Conservation (phyloP, 2,113 vertebrate species). For the Megaleporinus macrocephalus region DNA sequence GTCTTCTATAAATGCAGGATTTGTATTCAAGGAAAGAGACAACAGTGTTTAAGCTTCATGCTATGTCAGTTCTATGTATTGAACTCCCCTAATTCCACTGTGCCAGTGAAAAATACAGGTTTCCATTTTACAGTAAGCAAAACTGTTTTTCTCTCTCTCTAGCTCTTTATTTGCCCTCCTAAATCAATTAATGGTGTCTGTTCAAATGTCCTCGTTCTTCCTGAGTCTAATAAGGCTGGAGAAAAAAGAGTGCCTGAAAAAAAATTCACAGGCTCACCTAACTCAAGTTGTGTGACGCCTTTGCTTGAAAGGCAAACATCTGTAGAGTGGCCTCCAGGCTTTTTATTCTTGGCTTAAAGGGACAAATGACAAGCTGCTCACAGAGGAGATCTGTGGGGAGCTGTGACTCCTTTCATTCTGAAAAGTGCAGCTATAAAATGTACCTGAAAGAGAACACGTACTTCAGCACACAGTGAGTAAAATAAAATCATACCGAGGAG, state of each 20-base stretch:
- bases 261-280: conserved; percentile 55
- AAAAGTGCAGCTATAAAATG: background rate
- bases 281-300: conserved; percentile 67
- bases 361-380: background rate
- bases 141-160: conserved; percentile 44
- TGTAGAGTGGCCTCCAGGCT: conserved; percentile 43
- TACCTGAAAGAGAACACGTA: background rate
- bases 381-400: background rate
- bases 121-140: too few relatives aligned
- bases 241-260: conserved; percentile 55
- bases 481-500: background rate
- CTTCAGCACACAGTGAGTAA: background rate
- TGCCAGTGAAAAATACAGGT: too few relatives aligned
- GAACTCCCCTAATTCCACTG: too few relatives aligned
- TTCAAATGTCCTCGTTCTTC: conserved; percentile 41
- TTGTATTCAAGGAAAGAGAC: too few relatives aligned
- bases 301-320: conserved; percentile 39
- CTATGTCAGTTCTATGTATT: too few relatives aligned
- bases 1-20: too few relatives aligned
- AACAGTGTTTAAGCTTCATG: too few relatives aligned
- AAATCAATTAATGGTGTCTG: background rate
- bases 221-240: conserved; percentile 65
- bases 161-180: conserved; percentile 41
- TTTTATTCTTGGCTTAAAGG: conserved; percentile 34
- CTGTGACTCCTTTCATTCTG: background rate